phyloP scores from a whole-genome alignment of 2,888 invertebrate genomes.

The Anorthoa munda region DNA sequence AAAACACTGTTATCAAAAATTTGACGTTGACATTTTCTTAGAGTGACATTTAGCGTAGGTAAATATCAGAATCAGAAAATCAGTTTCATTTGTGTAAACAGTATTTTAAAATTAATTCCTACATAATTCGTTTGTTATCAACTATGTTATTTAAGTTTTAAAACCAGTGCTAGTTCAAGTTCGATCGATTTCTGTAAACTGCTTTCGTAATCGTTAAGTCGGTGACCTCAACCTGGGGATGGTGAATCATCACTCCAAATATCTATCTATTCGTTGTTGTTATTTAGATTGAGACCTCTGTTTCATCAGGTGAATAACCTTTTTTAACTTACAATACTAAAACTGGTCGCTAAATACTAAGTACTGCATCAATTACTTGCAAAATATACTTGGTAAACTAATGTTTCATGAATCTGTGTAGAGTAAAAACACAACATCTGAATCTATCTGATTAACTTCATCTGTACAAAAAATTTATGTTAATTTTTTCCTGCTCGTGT shows the following conservation, averaged over 20 bases:
- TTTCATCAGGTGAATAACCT: constrained; percentile 31
- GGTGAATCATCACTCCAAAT: constrained; percentile 76
- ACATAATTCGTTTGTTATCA: background rate
- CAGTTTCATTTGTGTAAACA: constrained; percentile 1
- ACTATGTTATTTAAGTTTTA: background rate
- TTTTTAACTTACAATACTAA: background rate
- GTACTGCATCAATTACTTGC: background rate
- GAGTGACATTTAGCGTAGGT: constrained; percentile 5
- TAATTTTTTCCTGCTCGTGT: too few species aligned
- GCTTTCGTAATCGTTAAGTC: background rate
- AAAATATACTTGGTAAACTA: background rate
- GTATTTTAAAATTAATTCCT: background rate
- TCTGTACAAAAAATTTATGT: background rate
- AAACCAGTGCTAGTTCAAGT: background rate
- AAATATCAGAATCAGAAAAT: background rate
- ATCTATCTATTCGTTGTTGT: constrained; percentile 56
- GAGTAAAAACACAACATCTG: background rate
- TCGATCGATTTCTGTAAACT: background rate
- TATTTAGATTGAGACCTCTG: constrained; percentile 15
- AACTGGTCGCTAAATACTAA: background rate
- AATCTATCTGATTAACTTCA: background rate
- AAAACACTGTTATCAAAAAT: too few species aligned
- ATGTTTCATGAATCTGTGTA: background rate
- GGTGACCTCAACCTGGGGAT: constrained; percentile 60
- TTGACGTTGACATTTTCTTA: constrained; percentile 16